phyloP scores from a whole-genome alignment of 2,113 vertebrate species.

The Dinomys branickii region DNA sequence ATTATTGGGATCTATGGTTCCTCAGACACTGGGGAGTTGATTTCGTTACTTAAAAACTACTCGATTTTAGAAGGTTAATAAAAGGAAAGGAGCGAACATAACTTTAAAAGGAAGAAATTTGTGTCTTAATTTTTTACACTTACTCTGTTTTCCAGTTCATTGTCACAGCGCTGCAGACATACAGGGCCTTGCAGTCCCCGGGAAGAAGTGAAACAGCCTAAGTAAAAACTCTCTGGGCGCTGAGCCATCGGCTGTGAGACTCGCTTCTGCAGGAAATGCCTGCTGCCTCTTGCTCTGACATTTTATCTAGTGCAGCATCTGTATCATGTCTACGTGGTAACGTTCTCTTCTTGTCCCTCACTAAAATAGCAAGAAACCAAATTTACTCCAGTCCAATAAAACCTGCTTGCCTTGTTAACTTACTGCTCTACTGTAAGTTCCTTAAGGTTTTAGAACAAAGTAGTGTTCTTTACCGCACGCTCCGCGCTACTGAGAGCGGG shows the following conservation, averaged over 20 bases:
- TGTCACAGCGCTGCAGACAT: conserved; percentile 23
- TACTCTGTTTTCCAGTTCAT: conserved; percentile 38
- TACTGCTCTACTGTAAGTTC: not conserved
- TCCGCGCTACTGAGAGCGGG: not conserved
- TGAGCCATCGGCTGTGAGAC: conserved; percentile 50
- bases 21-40: not conserved
- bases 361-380: conserved; percentile 36
- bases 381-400: conserved; percentile 49
- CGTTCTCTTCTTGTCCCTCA: not conserved
- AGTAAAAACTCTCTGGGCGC: conserved; percentile 31
- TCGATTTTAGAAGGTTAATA: not conserved
- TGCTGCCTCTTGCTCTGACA: not conserved
- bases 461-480: not conserved
- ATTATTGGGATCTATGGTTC: not conserved
- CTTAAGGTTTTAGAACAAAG: not conserved
- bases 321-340: not conserved
- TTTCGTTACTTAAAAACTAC: not conserved
- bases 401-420: conserved; percentile 1
- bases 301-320: conserved; percentile 39
- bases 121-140: not conserved
- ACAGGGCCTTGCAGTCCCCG: not conserved
- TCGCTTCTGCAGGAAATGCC: conserved; percentile 26
- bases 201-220: not conserved
- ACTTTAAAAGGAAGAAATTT: not conserved
- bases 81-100: not conserved